Percentiles rank a stretch among this genome's conserved stretches.
Conservation (phyloP, 2,888 invertebrate genomes). For the Hypena proboscidalis region DNA sequence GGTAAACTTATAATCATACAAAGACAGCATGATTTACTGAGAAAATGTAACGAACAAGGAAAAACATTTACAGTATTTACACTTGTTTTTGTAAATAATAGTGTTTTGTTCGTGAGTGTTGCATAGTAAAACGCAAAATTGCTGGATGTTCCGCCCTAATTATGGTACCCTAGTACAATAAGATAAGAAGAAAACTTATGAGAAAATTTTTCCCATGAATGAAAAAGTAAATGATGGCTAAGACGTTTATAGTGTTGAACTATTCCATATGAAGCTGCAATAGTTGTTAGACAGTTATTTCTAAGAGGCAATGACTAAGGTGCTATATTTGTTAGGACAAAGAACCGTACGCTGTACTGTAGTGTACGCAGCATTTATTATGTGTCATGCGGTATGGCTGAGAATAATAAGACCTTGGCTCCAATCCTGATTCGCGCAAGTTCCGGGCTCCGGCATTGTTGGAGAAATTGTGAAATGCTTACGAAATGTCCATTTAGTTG, state of each 20-base stretch:
- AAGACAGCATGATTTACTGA: conserved; percentile 11
- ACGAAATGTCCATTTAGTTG: too few relatives aligned
- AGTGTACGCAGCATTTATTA: too few relatives aligned
- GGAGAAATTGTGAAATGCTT: not conserved
- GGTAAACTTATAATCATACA: conserved; percentile 10
- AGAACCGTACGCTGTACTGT: conserved; percentile 43
- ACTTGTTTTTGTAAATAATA: conserved; percentile 1
- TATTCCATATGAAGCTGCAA: conserved; percentile 26
- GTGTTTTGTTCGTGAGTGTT: not conserved
- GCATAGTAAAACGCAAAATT: not conserved
- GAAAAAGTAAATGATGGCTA: conserved; percentile 9
- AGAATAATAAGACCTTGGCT: conserved; percentile 38
- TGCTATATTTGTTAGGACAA: conserved; percentile 47
- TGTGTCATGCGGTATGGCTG: conserved; percentile 34
- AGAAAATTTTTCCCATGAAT: conserved; percentile 29
- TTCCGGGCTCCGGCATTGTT: not conserved
- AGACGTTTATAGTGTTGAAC: conserved; percentile 18
- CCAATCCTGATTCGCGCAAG: conserved; percentile 2
- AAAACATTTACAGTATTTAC: conserved; percentile 2
- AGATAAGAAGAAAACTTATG: conserved; percentile 7
- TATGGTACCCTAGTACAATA: conserved; percentile 19
- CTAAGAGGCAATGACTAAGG: conserved; percentile 48
- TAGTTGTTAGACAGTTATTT: conserved; percentile 50
- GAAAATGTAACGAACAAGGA: conserved; percentile 13
- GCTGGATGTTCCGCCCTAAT: conserved; percentile 1